phyloP scores from a whole-genome alignment of 2,113 vertebrate species.

The Chlorodrepanis virens region DNA sequence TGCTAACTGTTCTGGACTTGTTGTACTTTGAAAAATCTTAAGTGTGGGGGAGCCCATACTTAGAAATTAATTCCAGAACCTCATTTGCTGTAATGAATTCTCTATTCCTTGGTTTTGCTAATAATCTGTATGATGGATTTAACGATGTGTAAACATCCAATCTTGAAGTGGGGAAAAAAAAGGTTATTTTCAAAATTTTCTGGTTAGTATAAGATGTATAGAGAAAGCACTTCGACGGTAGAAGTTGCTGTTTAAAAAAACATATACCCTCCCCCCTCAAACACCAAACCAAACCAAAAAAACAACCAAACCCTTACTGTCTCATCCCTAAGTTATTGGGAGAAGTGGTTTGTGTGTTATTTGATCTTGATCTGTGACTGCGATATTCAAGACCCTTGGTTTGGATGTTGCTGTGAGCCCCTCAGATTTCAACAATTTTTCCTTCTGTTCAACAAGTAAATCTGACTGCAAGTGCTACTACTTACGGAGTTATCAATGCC shows the following conservation, averaged over 20 bases:
- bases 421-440: neutral
- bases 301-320: neutral
- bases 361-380: neutral
- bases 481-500: neutral
- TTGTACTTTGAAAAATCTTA: neutral
- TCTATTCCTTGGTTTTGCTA: neutral
- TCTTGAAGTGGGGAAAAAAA: neutral
- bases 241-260: neutral
- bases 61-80: neutral
- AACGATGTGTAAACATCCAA: neutral
- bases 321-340: neutral
- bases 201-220: neutral
- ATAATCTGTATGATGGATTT: neutral
- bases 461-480: neutral
- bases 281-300: neutral
- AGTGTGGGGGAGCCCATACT: neutral
- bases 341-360: neutral
- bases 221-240: neutral
- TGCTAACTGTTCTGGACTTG: neutral
- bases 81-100: neutral
- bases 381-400: neutral
- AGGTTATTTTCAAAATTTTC: neutral
- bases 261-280: rapidly evolving
- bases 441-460: neutral
- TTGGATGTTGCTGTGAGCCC: neutral